Percentiles rank a stretch among this genome's conserved stretches.
Evolutionary conservation across 2,113 vertebrate species (phyloP).

Genomic region (Phrynosoma platyrhinos): DNA sequence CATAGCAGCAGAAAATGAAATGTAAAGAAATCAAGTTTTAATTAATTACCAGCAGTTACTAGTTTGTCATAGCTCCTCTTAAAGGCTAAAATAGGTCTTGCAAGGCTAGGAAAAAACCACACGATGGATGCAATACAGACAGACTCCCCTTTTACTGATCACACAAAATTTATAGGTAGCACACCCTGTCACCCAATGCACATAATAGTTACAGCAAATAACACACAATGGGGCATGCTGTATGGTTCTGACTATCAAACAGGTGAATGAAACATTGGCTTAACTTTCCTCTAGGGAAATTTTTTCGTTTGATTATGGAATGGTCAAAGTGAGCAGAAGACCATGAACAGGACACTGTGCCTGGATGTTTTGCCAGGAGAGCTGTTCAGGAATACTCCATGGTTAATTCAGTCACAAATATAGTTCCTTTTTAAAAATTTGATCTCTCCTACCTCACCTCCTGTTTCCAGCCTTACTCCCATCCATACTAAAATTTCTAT

Average conservation of each 20-base stretch:
- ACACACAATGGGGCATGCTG: too few relatives aligned
- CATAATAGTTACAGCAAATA: too few relatives aligned
- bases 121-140: neutral
- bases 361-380: neutral
- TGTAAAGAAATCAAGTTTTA: neutral
- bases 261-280: neutral
- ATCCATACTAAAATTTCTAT: neutral
- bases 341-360: neutral
- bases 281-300: neutral
- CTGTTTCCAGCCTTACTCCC: neutral
- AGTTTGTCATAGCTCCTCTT: neutral
- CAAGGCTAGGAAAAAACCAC: neutral
- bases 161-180: too few relatives aligned
- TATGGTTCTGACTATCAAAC: neutral
- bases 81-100: neutral
- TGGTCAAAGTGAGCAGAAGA: neutral
- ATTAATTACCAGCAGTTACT: neutral
- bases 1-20: neutral
- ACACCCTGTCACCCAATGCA: too few relatives aligned
- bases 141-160: too few relatives aligned
- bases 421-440: neutral
- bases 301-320: neutral
- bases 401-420: neutral
- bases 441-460: neutral
- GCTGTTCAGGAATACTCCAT: neutral